Evolutionary conservation across 2,797 vertebrate species (phyloP).

Genomic region (Hoplostethus atlanticus): DNA sequence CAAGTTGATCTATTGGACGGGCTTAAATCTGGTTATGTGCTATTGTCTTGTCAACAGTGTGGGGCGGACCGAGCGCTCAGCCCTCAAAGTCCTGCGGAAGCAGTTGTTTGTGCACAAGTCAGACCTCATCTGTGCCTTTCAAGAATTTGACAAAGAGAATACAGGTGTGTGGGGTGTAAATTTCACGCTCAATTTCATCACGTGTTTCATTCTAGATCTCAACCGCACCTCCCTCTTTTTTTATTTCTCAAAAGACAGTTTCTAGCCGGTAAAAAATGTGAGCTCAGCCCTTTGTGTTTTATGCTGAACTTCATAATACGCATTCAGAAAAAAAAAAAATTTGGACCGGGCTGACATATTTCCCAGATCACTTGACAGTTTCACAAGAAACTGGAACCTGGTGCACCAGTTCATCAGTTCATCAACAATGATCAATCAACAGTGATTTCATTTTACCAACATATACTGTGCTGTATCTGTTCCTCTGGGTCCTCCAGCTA

Average conservation of each 20-base stretch:
- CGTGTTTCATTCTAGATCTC: slow-evolving; percentile 16
- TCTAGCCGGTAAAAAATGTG: slow-evolving; percentile 32
- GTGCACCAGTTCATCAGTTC: slow-evolving; percentile 16
- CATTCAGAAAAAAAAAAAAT: slow-evolving; percentile 14
- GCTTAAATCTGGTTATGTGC: neutral
- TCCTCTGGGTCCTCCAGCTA: neutral
- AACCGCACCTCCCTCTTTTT: neutral
- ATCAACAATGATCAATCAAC: neutral
- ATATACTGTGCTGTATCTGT: neutral
- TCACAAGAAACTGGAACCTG: slow-evolving; percentile 55
- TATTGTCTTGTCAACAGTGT: slow-evolving; percentile 77
- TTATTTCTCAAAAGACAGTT: slow-evolving; percentile 6
- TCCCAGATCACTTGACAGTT: slow-evolving; percentile 35
- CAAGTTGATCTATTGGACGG: neutral
- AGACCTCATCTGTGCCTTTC: slow-evolving; percentile 89
- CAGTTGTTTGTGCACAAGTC: slow-evolving; percentile 94
- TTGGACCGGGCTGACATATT: neutral
- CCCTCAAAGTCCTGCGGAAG: slow-evolving; percentile 90
- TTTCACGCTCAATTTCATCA: slow-evolving; percentile 18
- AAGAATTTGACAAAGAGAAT: slow-evolving; percentile 80
- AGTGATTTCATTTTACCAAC: neutral
- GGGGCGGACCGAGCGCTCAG: slow-evolving; percentile 91
- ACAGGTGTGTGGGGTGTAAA: slow-evolving; percentile 80
- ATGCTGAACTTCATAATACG: slow-evolving; percentile 26
- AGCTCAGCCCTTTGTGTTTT: slow-evolving; percentile 50